A percentile compares a stretch with the other conserved stretches of the same genome.
phyloP scores from a whole-genome alignment of 1,140 invertebrate species.

The Phymastichus coffea region DNA sequence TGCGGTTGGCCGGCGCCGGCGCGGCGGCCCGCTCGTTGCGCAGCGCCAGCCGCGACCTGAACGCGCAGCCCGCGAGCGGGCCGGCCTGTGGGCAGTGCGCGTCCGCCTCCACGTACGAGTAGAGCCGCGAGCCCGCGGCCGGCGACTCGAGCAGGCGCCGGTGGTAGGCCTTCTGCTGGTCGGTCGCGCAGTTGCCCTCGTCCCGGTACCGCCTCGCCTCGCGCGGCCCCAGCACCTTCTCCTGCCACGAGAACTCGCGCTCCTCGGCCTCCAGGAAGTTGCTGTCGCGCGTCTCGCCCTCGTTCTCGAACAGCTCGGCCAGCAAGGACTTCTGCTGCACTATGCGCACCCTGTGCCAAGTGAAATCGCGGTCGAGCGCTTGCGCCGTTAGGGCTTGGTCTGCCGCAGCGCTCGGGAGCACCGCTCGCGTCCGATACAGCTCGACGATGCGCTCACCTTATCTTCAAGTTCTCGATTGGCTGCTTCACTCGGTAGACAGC shows the following conservation, averaged over 20 bases:
- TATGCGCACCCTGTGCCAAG: constrained; percentile 45
- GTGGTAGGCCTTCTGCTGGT: constrained; percentile 47
- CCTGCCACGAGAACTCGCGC: constrained; percentile 49
- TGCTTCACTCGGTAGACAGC: constrained; percentile 54
- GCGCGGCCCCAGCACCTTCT: constrained; percentile 50
- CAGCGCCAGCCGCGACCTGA: constrained; percentile 24
- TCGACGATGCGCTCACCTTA: constrained; percentile 44
- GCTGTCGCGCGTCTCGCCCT: constrained; percentile 44
- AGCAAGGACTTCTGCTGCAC: constrained; percentile 50
- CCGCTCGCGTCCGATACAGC: too few relatives aligned
- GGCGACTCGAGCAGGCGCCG: constrained; percentile 33
- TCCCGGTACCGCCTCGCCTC: constrained; percentile 49
- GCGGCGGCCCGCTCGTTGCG: constrained; percentile 22
- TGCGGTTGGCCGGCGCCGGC: constrained; percentile 34
- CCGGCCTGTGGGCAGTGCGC: constrained; percentile 38
- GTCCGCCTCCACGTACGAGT: constrained; percentile 47
- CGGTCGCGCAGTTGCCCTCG: constrained; percentile 47
- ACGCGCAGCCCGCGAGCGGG: constrained; percentile 31
- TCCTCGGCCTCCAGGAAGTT: constrained; percentile 50
- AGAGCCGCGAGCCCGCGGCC: constrained; percentile 39
- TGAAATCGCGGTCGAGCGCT: neutral
- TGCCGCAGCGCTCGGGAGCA: too few relatives aligned
- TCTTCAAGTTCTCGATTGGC: constrained; percentile 54
- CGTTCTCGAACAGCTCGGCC: constrained; percentile 49
- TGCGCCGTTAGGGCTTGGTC: too few relatives aligned